Base-by-base conservation (phyloP, 2,888 invertebrate genomes). In the Hypselothyrea guttata region DNA sequence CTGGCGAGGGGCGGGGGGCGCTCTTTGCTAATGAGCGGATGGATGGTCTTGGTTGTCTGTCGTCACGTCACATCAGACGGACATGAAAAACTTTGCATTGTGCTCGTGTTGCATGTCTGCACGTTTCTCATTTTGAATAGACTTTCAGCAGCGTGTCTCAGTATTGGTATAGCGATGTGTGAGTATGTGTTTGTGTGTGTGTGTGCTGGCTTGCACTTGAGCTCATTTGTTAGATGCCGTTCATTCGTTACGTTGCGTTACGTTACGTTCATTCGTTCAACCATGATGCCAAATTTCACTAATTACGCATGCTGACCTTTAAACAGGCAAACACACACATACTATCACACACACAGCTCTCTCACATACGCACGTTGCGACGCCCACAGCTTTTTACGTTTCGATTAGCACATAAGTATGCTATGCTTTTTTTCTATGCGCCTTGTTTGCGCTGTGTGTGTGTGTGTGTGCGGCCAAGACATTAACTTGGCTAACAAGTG, bases 271-370 rank as follows among this genome's bases (percentile, higher is more conserved):
- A 60, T 53, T 71, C 38, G 54, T 44, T 54, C 51, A 70, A 74
- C 75, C 46, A 49, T 70, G 75, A 69, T 84, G 78, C 82, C 70
- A 66, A 79, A 77, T 78, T 85, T 85, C 74, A 85, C 84, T 79
- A 81, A 85, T 83, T 85, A 83, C 85, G 66, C 64, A 56, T 34
- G 53, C 49, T 67, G 70, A 70, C 70, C 70, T 70, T 72, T 67
- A 70, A 71, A 55, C 35, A 27, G 34, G 30, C 40, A 4, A 18
- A 33, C 37, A 42, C 40, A 35, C 33, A 63, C 31, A 22, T 5
- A 22, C 22, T 22, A 2, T 5, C 22, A 22, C 22, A 22, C 22
- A 22, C 22, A 5, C 22, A 22, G 22, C 22, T 4, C 22, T 22
- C 22, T 22, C 22, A 22, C 22, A 22, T 22, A n/a, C n/a, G n/a